phyloP scores from a whole-genome alignment of 2,797 vertebrate species.

The Nothura maculosa region DNA sequence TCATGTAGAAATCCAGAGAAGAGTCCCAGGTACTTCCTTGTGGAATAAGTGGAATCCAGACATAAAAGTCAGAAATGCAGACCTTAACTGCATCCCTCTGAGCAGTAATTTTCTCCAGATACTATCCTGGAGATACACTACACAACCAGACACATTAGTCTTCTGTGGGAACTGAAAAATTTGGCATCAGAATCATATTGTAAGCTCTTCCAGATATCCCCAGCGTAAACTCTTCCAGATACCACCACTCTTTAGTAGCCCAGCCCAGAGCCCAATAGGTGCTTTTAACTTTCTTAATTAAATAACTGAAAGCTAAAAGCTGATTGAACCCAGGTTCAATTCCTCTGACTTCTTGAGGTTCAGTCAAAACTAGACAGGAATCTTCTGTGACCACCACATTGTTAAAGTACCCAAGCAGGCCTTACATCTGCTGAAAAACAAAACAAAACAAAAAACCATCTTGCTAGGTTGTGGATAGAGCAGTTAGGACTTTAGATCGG shows the following conservation, averaged over 20 bases:
- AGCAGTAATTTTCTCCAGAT: neutral
- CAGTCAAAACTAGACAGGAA: neutral
- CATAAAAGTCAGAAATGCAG: neutral
- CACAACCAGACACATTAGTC: neutral
- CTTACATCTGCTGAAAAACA: neutral
- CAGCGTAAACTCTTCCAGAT: neutral
- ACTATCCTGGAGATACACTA: neutral
- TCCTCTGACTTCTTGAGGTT: neutral
- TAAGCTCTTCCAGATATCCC: neutral
- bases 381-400: neutral
- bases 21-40: neutral
- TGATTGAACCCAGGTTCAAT: neutral
- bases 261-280: too few species aligned
- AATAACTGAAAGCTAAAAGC: too few species aligned
- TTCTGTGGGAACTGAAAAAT: neutral
- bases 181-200: neutral
- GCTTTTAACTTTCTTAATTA: neutral
- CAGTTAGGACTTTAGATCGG: neutral
- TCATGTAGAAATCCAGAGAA: neutral
- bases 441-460: neutral
- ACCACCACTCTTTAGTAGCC: accelerated
- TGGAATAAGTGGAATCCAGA: neutral
- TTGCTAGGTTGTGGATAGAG: neutral
- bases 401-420: neutral
- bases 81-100: neutral